phyloP scores from a whole-genome alignment of 1,140 invertebrate species.

The Danaus melanippus region DNA sequence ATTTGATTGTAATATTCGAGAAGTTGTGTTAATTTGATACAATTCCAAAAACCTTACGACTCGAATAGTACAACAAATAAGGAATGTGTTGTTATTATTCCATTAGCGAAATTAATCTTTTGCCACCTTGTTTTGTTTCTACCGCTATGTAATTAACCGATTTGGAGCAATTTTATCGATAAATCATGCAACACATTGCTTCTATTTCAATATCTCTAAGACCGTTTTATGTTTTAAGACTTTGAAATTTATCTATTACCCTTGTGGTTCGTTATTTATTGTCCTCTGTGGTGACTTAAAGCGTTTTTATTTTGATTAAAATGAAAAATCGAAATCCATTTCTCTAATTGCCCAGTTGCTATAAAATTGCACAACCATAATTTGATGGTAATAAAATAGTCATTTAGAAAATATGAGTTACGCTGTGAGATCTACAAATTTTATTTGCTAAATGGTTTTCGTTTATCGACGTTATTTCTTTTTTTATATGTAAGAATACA shows the following conservation, averaged over 20 bases:
- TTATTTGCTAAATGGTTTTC: conserved; percentile 17
- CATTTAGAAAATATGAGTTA: conserved; percentile 26
- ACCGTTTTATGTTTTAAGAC: too few species aligned
- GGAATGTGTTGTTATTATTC: too few species aligned
- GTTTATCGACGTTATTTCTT: conserved; percentile 4
- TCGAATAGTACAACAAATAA: too few species aligned
- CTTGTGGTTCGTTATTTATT: too few species aligned
- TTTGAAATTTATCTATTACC: too few species aligned
- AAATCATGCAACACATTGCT: conserved; percentile 24
- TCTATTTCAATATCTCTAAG: conserved; percentile 7
- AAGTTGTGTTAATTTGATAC: too few species aligned
- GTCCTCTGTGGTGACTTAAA: too few species aligned
- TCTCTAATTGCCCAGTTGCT: conserved; percentile 37
- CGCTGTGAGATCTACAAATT: conserved; percentile 16
- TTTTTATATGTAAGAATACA: background rate
- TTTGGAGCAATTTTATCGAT: conserved; percentile 27
- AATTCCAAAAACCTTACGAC: too few species aligned
- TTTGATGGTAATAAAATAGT: conserved; percentile 41
- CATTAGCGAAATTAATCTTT: conserved; percentile 38
- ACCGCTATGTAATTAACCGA: conserved; percentile 33
- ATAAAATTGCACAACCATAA: conserved; percentile 43
- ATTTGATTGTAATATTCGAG: too few species aligned
- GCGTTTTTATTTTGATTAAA: too few species aligned
- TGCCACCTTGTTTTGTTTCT: conserved; percentile 36
- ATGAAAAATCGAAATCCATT: conserved; percentile 38